These are phyloP conservation scores for Lasius platythorax DNA, from an alignment of 2,888 invertebrate genomes.

Conservation along the genomic window DNA sequence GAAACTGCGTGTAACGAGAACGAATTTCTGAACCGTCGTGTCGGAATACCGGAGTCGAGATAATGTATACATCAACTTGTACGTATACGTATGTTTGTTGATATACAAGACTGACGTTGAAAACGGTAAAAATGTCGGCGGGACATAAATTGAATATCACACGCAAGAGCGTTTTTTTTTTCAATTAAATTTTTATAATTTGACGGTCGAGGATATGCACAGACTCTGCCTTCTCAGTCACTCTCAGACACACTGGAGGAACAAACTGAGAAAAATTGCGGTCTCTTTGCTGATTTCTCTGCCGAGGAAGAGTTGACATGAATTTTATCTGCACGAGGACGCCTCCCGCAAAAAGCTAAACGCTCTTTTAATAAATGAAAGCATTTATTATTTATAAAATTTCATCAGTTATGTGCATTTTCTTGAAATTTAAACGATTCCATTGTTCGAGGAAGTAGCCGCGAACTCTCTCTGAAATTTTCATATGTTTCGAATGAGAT, in stretches of 20 bases:
- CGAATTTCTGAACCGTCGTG: conserved; percentile 25
- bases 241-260: background rate
- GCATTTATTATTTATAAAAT: background rate
- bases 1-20: background rate
- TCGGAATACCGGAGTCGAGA: background rate
- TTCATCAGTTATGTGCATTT: background rate
- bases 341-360: background rate
- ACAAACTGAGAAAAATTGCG: background rate
- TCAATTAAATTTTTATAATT: conserved; percentile 37
- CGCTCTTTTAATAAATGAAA: conserved; percentile 8
- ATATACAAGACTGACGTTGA: background rate
- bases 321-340: background rate
- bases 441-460: background rate
- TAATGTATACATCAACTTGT: background rate
- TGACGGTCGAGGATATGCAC: background rate
- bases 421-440: background rate
- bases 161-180: background rate
- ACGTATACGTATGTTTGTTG: background rate
- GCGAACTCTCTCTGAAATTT: background rate
- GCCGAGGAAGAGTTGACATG: background rate
- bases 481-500: background rate
- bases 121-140: background rate
- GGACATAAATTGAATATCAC: background rate
- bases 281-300: background rate
- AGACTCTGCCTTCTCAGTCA: too few relatives aligned